These are phyloP conservation scores for Rhagoletis pomonella DNA, from an alignment of 1,140 invertebrate species.

Conservation along the genomic window DNA sequence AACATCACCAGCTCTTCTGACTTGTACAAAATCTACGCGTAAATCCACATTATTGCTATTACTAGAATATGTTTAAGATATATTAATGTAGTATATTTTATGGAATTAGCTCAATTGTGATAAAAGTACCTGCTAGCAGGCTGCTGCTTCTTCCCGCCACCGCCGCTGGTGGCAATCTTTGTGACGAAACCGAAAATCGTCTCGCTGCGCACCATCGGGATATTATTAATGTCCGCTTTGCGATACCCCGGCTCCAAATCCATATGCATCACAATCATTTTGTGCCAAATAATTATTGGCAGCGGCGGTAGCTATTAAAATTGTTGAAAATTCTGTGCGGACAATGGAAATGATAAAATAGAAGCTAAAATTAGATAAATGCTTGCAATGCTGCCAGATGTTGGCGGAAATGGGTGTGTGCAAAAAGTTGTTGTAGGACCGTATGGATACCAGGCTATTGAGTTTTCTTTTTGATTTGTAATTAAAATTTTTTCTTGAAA, in stretches of 20 bases:
- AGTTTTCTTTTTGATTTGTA: too few species aligned
- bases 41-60: slow-evolving; percentile 60
- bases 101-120: background rate
- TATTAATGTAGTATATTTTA: background rate
- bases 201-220: slow-evolving; percentile 63
- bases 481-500: too few species aligned
- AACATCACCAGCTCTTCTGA: slow-evolving; percentile 60
- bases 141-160: slow-evolving; percentile 39
- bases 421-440: too few species aligned
- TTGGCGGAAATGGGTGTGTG: background rate
- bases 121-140: background rate
- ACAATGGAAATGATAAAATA: background rate
- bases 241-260: slow-evolving; percentile 68
- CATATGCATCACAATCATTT: slow-evolving; percentile 67
- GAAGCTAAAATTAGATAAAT: slow-evolving; percentile 36
- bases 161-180: slow-evolving; percentile 51
- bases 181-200: slow-evolving; percentile 66
- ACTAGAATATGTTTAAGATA: background rate
- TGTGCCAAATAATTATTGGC: slow-evolving; percentile 11
- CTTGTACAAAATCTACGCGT: slow-evolving; percentile 67
- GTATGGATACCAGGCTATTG: too few species aligned
- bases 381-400: background rate
- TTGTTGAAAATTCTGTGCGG: background rate
- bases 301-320: background rate
- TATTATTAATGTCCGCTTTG: slow-evolving; percentile 66